Base-by-base conservation (phyloP, 2,113 vertebrate species). In the Delphinus delphis region DNA sequence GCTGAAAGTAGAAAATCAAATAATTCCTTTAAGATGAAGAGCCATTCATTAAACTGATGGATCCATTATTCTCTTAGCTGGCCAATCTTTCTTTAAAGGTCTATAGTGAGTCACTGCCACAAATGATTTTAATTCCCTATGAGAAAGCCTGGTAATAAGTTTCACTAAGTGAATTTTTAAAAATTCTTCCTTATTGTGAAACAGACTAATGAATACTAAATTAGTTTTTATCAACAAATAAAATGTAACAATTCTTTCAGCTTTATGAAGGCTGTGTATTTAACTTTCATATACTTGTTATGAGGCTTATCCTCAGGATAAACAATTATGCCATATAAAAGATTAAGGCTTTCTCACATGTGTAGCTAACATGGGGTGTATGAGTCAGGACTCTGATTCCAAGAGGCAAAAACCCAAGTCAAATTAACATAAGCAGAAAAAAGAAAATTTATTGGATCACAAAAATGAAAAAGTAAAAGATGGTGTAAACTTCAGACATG, bases 191-290 rank as follows among this genome's bases (percentile, higher is more conserved):
- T 31, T 92, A n/a, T 17, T 90, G 58, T 93, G n/a, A 87, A 88
- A 79, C 36, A 95, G 25, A 90, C 63, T 86, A 96, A 76, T 38
- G 68, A 91, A 76, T 6, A 82, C n/a, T 70, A 74, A 90, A 47
- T 86, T 82, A 96, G 91, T 82, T 94, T 87, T 77, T 80, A 93
- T 81, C 36, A 86, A 83, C 25, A 93, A 96, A 65, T 58, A 87
- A 80, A 90, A 92, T 68, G 5, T 65, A 97, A 41, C 26, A 68
- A 86, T 77, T 44, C 13, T 85, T n/a, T 86, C 71, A 95, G 67
- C 14, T 95, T 95, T 88, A 84, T 41, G 21, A 88, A 47, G 44
- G 3, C 23, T 80, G 11, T 62, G 9, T 70, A 81, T 31, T 76
- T 18, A 95, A 84, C 26, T 81, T 93, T 41, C 17, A 84, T 33